Base-by-base conservation (phyloP, 2,797 vertebrate species). In the Menidia menidia region DNA sequence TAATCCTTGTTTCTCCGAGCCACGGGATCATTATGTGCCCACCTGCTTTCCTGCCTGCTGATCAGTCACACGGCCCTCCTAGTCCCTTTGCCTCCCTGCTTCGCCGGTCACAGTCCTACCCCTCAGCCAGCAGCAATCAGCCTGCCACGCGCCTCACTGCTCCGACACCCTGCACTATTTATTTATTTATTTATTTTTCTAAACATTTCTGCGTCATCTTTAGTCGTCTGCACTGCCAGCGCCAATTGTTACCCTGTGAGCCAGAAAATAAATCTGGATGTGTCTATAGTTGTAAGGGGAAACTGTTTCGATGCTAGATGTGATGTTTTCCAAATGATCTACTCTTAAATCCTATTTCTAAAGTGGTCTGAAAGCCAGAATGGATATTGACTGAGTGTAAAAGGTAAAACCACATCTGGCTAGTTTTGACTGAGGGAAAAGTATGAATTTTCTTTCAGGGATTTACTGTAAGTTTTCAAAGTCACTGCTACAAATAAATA, bases 1-100 rank as follows among this genome's bases (percentile, higher is more conserved):
- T 64, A 60, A 68, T 60, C 51, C 53, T 33, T 3, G 47, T 33
- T 64, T 77, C 41, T 53, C 19, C 41, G 45, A 41, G 50, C 47
- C 44, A 42, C 41, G 7, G 42, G 47, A 41, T 67, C 44, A 61
- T 72, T 39, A 41, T 35, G 33, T 14, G 59, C 30, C 62, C 63
- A 47, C 48, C 56, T 72, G 65, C 62, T 48, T 56, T 33, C 14
- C 59, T 13, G 44, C 25, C 50, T 32, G 16, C 13, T 15, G 33
- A 41, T 41, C 69, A 14, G 45, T 52, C 15, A 11, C 33, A 14
- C 32, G 25, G 31, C 51, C n/a, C 19, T 48, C 33, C 47, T 19
- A 35, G 8, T 45, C 25, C 11, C 6, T 11, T 9, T 33, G 9
- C 31, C 25, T 52, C 66, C 25, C 11, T 15, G 13, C 42, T n/a